Evolutionary conservation across 2,113 vertebrate species (phyloP).

Genomic region (Cynopterus brachyotis): DNA sequence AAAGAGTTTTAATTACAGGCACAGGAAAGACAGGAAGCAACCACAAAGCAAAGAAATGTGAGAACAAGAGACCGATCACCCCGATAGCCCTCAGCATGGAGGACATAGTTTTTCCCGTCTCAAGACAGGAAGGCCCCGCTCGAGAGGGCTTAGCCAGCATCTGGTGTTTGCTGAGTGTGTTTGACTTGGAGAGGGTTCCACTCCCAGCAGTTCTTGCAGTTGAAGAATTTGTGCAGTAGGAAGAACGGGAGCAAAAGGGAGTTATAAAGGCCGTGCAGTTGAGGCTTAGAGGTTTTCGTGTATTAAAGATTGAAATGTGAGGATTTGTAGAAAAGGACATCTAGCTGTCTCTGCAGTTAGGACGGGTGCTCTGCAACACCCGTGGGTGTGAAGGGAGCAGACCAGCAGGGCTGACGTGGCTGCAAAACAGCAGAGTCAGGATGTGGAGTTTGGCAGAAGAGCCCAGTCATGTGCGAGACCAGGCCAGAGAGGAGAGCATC

Average conservation of each 20-base stretch:
- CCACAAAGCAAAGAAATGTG: background rate
- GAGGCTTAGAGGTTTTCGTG: background rate
- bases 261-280: background rate
- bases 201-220: background rate
- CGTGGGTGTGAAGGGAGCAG: background rate
- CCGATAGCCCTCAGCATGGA: background rate
- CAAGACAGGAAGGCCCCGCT: background rate
- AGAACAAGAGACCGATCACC: background rate
- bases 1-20: background rate
- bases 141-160: background rate
- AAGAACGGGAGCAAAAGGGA: background rate
- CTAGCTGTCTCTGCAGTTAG: background rate
- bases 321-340: background rate
- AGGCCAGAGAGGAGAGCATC: background rate
- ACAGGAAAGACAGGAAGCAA: background rate
- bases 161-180: background rate
- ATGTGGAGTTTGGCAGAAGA: fast-evolving
- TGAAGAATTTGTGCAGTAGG: background rate
- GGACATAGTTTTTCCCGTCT: background rate
- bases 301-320: background rate
- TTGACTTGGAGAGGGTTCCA: background rate
- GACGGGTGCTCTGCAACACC: no score
- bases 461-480: background rate
- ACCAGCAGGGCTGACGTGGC: background rate
- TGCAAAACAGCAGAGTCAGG: background rate